phyloP scores from a whole-genome alignment of 1,140 invertebrate genomes.

The Steinernema feltiae region DNA sequence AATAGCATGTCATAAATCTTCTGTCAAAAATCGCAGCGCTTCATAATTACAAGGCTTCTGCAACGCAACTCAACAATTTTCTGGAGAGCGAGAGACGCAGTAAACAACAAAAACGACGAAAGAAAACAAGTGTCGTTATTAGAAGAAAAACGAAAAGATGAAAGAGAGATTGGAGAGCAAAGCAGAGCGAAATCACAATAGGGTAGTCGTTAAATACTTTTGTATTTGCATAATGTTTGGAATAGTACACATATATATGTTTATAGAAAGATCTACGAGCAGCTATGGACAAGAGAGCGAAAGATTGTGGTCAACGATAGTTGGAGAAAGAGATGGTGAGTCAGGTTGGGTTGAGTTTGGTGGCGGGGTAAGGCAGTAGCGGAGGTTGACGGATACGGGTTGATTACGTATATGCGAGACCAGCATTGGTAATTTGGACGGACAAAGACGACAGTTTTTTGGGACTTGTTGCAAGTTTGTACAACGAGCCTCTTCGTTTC shows the following conservation, averaged over 20 bases:
- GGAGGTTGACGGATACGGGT: not conserved
- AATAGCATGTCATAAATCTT: not conserved
- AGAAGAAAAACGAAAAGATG: too few relatives aligned
- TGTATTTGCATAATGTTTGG: not conserved
- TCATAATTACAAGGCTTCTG: not conserved
- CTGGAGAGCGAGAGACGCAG: too few relatives aligned
- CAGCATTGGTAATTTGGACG: not conserved
- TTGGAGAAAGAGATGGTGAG: not conserved
- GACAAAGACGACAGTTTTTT: not conserved
- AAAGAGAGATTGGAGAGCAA: too few relatives aligned
- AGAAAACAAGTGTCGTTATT: too few relatives aligned
- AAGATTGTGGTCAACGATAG: not conserved
- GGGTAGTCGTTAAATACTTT: not conserved
- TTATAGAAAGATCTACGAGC: slow-evolving; percentile 15
- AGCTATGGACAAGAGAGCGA: slow-evolving; percentile 7
- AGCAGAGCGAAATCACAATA: too few relatives aligned
- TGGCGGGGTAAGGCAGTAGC: slow-evolving; percentile 1
- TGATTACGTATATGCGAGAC: too few relatives aligned
- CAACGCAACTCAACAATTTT: not conserved
- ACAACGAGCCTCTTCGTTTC: not conserved
- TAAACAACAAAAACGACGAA: too few relatives aligned
- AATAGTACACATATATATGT: too few relatives aligned
- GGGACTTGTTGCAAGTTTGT: not conserved
- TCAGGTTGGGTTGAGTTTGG: too few relatives aligned
- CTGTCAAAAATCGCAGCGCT: not conserved